Evolutionary conservation across 2,888 invertebrate genomes (phyloP), one percentile per base, ranked within the genome.

Genomic region (Cacoxenus indagator): DNA sequence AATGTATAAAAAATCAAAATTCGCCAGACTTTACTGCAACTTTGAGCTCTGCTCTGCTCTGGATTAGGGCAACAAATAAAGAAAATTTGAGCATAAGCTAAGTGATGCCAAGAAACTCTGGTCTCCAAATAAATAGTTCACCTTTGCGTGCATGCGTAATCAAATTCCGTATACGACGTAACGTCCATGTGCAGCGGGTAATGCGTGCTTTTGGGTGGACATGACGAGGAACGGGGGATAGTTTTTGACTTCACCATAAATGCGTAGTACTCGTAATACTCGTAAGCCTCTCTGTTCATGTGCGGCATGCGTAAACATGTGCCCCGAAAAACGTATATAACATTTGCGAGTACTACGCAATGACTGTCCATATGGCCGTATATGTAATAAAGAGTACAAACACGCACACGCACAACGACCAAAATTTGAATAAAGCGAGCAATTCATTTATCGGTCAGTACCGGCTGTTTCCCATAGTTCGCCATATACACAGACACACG

Each of bases 391-490:
- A 17, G 54, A 19, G 14, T 62, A 59, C 27, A 19, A 64, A 67
- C 51, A 64, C n/a, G 59, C 55, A 70, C 9, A 43, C 57, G 43
- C 59, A 61, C 65, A 22, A 77, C 73, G 76, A 43, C 59, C 67
- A 73, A 75, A 81, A 75, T 81, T 80, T 77, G 75, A 84, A 84
- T 83, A 82, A 80, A 77, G 75, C 51, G 22, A 51, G 24, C 81
- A 81, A 82, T 76, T 74, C 78, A 78, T 78, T 78, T 78, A 77
- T 78, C 79, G 76, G 72, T 68, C 71, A 70, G 72, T 79, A 81
- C 81, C 81, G 76, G 76, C 73, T 75, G 70, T 75, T 68, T 59
- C 64, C 67, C 64, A 65, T 61, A 64, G 69, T 64, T 66, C 48
- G 73, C 68, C 71, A 74, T 70, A 78, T 73, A 73, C 22, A 51